Conservation (phyloP, 2,113 vertebrate species). For the Dasypus novemcinctus region DNA sequence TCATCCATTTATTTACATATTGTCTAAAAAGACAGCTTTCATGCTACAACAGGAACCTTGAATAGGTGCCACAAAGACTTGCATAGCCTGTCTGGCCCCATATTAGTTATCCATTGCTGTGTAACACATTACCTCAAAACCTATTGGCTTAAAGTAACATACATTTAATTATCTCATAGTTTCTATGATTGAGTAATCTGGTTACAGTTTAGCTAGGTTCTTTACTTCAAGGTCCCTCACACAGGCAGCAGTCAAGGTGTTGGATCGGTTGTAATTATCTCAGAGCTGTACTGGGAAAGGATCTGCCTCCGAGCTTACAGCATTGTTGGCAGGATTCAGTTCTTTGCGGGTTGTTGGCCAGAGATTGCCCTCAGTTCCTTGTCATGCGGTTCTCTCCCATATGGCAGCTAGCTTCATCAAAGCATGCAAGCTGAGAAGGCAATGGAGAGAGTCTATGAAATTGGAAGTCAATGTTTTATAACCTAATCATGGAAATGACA, state of each 20-base stretch:
- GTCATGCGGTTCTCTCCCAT: not conserved
- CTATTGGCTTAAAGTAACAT: not conserved
- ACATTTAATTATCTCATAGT: not conserved
- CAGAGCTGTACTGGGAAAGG: not conserved
- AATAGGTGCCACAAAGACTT: not conserved
- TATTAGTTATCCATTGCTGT: not conserved
- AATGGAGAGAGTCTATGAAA: not conserved
- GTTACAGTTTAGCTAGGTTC: too few relatives aligned
- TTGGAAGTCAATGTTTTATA: not conserved
- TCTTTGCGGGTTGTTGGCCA: not conserved
- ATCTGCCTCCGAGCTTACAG: not conserved
- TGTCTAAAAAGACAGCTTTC: not conserved
- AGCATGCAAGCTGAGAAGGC: not conserved
- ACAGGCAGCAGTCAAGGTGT: too few relatives aligned
- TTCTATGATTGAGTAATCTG: not conserved
- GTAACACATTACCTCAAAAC: not conserved
- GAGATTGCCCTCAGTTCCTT: not conserved
- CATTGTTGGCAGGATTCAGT: not conserved
- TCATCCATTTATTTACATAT: accelerated
- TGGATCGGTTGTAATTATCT: not conserved
- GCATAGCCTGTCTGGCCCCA: not conserved
- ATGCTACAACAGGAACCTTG: not conserved
- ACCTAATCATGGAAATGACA: not conserved
- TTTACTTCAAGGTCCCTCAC: not conserved
- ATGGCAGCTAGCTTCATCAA: not conserved